A percentile compares a stretch with the other conserved stretches of the same genome.
Evolutionary conservation across 2,113 vertebrate species (phyloP).

Genomic region (Morphnarchus princeps): DNA sequence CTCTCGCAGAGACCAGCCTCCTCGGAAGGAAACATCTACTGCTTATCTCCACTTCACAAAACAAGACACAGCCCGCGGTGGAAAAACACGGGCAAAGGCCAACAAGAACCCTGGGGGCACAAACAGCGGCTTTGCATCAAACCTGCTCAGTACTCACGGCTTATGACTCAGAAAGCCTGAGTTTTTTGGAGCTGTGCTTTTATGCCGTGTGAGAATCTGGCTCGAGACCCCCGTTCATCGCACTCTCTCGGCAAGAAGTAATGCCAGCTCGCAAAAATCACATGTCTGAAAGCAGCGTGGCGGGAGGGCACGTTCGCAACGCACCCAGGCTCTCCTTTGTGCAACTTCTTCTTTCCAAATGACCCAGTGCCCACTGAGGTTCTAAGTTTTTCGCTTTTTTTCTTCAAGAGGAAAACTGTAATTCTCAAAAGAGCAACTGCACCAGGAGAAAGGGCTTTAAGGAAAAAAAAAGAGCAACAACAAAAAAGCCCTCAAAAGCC

Average conservation of each 20-base stretch:
- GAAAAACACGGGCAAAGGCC: not conserved
- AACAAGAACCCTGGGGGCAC: accelerated
- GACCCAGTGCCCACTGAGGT: accelerated
- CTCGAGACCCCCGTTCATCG: not conserved
- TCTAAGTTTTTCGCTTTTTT: not conserved
- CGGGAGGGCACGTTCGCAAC: not conserved
- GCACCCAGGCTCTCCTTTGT: not conserved
- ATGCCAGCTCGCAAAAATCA: not conserved
- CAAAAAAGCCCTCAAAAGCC: not conserved
- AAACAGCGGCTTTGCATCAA: not conserved
- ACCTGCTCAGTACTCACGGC: not conserved
- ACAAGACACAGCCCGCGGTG: not conserved
- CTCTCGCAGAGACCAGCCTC: not conserved
- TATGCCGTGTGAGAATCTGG: accelerated
- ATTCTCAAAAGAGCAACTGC: not conserved
- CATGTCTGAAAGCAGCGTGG: accelerated
- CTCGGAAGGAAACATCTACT: not conserved
- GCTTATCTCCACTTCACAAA: conserved; percentile 1
- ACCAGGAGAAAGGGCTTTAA: not conserved
- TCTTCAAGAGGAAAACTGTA: not conserved
- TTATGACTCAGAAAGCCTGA: accelerated
- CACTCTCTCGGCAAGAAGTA: no score
- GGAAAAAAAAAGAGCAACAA: not conserved
- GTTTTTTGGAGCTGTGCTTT: not conserved
- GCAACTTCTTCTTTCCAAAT: not conserved